Conservation (phyloP, 2,797 vertebrate species). For the Lindbergichthys nudifrons region DNA sequence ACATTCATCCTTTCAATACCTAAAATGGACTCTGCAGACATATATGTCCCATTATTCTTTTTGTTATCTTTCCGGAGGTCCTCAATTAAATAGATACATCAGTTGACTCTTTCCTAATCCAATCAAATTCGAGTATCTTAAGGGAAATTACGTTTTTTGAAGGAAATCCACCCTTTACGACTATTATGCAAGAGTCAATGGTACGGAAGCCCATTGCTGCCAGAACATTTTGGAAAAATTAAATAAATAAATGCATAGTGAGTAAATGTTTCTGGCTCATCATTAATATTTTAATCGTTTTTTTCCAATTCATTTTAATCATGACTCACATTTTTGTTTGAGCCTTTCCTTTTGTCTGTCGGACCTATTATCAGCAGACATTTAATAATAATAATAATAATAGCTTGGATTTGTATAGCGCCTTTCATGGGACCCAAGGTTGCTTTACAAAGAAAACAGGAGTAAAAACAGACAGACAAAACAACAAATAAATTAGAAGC, state of each 20-base stretch:
- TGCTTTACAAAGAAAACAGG: too few species aligned
- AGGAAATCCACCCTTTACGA: too few species aligned
- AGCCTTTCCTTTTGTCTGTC: background rate
- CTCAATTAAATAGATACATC: background rate
- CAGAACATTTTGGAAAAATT: background rate
- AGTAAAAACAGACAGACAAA: too few species aligned
- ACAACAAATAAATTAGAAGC: too few species aligned
- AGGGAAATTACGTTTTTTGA: constrained; percentile 6
- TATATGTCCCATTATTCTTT: background rate
- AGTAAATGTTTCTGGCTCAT: too few species aligned
- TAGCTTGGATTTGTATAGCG: too few species aligned
- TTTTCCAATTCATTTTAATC: background rate
- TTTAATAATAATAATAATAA: too few species aligned
- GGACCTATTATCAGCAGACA: background rate
- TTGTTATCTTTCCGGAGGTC: background rate
- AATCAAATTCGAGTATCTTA: background rate
- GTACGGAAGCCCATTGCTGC: background rate
- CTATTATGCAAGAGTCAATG: background rate
- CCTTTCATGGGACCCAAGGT: too few species aligned
- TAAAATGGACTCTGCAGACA: background rate
- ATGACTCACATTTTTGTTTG: background rate
- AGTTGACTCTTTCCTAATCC: constrained; percentile 19
- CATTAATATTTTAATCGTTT: background rate
- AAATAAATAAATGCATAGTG: too few species aligned
- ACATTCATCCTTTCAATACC: background rate